phyloP scores from a whole-genome alignment of 2,888 invertebrate genomes.

The Apodemia duryi region DNA sequence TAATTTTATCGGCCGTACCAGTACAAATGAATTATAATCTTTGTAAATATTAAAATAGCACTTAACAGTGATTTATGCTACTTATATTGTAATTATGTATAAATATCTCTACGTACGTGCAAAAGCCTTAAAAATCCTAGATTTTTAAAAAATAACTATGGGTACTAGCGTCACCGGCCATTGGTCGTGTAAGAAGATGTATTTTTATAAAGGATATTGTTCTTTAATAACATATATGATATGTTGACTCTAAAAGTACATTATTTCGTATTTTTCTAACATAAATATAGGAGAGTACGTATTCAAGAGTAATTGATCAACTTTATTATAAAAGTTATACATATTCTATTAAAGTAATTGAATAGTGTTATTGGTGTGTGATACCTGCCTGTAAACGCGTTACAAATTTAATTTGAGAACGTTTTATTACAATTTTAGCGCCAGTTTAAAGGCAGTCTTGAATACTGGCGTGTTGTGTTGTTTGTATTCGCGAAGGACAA shows the following conservation, averaged over 20 bases:
- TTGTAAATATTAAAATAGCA: conserved; percentile 68
- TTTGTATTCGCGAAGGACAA: background rate
- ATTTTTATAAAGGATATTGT: conserved; percentile 78
- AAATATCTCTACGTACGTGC: conserved; percentile 68
- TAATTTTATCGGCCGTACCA: conserved; percentile 69
- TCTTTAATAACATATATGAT: conserved; percentile 78
- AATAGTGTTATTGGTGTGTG: conserved; percentile 48
- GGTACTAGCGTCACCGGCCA: conserved; percentile 72
- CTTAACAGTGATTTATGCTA: conserved; percentile 67
- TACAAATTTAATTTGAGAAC: conserved; percentile 65
- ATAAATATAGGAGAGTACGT: conserved; percentile 65
- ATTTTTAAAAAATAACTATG: conserved; percentile 67
- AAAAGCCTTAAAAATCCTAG: conserved; percentile 78
- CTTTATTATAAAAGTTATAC: conserved; percentile 61
- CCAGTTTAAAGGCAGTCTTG: conserved; percentile 21
- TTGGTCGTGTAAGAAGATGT: conserved; percentile 65
- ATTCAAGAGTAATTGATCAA: conserved; percentile 61
- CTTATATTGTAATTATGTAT: conserved; percentile 71
- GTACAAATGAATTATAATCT: conserved; percentile 61
- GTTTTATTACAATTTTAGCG: conserved; percentile 49
- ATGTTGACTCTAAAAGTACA: conserved; percentile 75
- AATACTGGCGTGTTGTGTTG: background rate
- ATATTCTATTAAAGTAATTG: conserved; percentile 38
- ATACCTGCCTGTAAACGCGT: conserved; percentile 49
- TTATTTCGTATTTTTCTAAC: conserved; percentile 78